These are phyloP conservation scores for Nilaparvata lugens DNA, from an alignment of 1,140 invertebrate genomes.

Conservation along the genomic window DNA sequence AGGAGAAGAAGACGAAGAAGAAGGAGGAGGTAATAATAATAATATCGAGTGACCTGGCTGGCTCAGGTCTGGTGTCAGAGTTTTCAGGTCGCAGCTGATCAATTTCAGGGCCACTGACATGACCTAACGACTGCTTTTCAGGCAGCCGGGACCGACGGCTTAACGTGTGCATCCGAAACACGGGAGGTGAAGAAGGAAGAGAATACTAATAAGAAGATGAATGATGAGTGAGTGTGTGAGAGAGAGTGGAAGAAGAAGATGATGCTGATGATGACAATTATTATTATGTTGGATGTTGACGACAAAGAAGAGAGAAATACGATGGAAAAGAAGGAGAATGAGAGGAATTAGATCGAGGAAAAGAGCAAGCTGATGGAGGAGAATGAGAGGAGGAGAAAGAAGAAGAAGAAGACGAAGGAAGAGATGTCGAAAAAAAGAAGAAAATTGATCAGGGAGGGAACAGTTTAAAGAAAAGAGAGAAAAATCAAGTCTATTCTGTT, in stretches of 20 bases:
- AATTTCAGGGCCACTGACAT: no score
- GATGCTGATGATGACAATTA: not conserved
- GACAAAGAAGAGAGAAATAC: not conserved
- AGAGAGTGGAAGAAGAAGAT: not conserved
- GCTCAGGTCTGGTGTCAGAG: no score
- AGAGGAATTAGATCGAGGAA: no score
- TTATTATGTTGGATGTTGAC: not conserved
- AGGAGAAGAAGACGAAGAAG: constrained; percentile 35
- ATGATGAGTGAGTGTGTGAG: not conserved
- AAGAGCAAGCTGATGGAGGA: no score
- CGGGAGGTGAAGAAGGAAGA: not conserved
- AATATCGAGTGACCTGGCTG: no score
- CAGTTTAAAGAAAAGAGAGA: no score
- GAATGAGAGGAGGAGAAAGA: not conserved
- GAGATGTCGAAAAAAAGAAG: constrained; percentile 35
- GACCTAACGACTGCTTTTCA: no score
- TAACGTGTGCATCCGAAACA: no score
- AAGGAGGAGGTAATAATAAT: no score
- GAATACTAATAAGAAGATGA: not conserved
- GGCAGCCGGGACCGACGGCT: no score
- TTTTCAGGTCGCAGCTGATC: no score
- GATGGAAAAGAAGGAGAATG: not conserved
- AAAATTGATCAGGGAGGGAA: constrained; percentile 26
- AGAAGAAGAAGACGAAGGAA: not conserved
- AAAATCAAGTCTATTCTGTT: no score